Evolutionary conservation across 2,797 vertebrate species (phyloP).

Genomic region (Argya squamiceps): DNA sequence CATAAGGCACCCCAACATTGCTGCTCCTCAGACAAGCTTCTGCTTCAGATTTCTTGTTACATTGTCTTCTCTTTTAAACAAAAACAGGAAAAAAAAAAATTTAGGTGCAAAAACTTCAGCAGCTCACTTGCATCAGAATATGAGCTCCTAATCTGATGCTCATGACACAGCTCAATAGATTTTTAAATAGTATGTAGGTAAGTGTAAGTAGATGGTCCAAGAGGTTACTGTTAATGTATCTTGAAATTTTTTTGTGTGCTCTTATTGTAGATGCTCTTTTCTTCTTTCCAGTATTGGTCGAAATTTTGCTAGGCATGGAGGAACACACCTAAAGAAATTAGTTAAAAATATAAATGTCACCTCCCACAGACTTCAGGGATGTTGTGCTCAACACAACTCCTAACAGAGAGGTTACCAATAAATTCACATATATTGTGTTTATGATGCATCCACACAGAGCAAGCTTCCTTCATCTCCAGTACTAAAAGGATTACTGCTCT

Average conservation of each 20-base stretch:
- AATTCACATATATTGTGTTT: neutral
- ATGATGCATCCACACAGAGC: neutral
- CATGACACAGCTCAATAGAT: neutral
- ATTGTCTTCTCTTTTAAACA: neutral
- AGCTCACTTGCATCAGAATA: neutral
- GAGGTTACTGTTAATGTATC: neutral
- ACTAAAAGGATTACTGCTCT: neutral
- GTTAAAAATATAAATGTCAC: neutral
- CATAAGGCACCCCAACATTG: rapidly evolving
- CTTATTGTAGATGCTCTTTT: neutral
- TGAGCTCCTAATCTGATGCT: neutral
- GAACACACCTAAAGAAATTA: neutral
- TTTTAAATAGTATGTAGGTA: neutral
- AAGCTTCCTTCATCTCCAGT: neutral
- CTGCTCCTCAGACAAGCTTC: neutral
- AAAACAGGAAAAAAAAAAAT: neutral
- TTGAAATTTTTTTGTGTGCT: neutral
- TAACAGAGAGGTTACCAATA: neutral
- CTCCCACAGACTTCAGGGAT: neutral
- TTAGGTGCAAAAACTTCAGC: neutral
- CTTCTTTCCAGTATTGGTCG: neutral
- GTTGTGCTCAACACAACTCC: neutral
- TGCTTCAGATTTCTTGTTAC: neutral
- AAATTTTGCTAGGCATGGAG: neutral
- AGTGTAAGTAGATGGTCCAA: neutral